These are phyloP conservation scores for Erpobdella octoculata DNA, from an alignment of 2,888 invertebrate species.

Conservation along the genomic window DNA sequence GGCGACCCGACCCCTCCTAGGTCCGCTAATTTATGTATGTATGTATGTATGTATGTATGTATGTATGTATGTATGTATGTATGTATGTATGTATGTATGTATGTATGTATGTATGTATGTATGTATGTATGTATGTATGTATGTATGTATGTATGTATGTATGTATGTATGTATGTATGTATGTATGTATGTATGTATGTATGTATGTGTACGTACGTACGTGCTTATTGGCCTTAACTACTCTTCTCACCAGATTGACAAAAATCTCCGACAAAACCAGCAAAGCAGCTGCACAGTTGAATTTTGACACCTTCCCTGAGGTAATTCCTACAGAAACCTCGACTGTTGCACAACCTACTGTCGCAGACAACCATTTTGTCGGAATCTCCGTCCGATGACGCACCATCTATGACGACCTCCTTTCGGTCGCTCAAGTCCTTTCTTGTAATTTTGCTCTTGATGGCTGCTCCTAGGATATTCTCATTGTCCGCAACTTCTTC, in stretches of 20 bases:
- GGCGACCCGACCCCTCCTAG: too few species aligned
- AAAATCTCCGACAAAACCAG: background rate
- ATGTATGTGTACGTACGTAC: background rate
- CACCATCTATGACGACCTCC: too few species aligned
- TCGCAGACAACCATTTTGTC: background rate
- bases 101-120: background rate
- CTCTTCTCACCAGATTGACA: too few species aligned
- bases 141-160: slow-evolving; percentile 19
- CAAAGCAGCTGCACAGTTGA: background rate
- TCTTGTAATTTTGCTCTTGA: too few species aligned
- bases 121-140: background rate
- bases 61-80: slow-evolving; percentile 13
- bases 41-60: slow-evolving; percentile 10
- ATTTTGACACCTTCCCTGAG: background rate
- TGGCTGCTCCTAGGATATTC: too few species aligned
- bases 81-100: background rate
- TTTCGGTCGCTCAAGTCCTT: too few species aligned
- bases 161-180: slow-evolving; percentile 16
- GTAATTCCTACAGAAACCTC: background rate
- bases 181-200: slow-evolving; percentile 4
- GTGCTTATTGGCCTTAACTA: background rate
- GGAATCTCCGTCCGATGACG: too few species aligned
- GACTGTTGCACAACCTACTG: background rate
- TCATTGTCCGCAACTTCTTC: too few species aligned
- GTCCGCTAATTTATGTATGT: background rate